These are phyloP conservation scores for Grantiella picta DNA, from an alignment of 2,113 vertebrate species.

Conservation along the genomic window DNA sequence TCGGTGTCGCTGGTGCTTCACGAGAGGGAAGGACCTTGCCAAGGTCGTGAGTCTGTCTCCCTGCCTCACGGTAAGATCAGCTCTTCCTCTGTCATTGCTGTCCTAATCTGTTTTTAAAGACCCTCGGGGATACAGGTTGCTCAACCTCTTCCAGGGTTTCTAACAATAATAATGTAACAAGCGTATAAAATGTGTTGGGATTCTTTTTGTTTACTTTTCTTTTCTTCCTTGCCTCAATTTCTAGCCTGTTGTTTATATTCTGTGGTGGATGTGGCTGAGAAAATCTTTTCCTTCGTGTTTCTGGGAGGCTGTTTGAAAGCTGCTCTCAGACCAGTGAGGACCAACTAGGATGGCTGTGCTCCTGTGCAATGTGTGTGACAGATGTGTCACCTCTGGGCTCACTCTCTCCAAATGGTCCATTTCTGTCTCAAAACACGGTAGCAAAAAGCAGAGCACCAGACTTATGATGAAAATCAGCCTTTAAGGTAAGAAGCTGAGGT, in stretches of 20 bases:
- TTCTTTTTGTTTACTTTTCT: background rate
- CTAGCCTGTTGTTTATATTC: background rate
- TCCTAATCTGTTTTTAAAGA: background rate
- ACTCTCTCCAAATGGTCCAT: background rate
- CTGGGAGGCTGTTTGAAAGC: background rate
- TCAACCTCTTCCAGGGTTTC: background rate
- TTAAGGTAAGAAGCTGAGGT: background rate
- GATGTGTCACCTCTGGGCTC: background rate
- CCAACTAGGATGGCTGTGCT: background rate
- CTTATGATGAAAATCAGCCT: background rate
- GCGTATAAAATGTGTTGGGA: background rate
- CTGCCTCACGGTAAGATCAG: background rate
- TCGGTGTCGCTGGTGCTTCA: background rate
- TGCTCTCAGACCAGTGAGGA: background rate
- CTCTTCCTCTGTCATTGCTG: background rate
- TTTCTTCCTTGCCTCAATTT: background rate
- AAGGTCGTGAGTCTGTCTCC: background rate
- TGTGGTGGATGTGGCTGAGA: background rate
- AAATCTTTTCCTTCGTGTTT: background rate
- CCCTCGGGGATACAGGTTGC: background rate
- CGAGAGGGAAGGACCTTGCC: background rate
- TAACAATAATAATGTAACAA: background rate
- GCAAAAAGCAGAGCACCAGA: background rate
- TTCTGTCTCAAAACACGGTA: background rate
- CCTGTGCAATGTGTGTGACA: accelerated